Percentiles rank a stretch among this genome's conserved stretches.
Conservation (phyloP, 2,888 invertebrate species). For the Rhabditoides inermis region DNA sequence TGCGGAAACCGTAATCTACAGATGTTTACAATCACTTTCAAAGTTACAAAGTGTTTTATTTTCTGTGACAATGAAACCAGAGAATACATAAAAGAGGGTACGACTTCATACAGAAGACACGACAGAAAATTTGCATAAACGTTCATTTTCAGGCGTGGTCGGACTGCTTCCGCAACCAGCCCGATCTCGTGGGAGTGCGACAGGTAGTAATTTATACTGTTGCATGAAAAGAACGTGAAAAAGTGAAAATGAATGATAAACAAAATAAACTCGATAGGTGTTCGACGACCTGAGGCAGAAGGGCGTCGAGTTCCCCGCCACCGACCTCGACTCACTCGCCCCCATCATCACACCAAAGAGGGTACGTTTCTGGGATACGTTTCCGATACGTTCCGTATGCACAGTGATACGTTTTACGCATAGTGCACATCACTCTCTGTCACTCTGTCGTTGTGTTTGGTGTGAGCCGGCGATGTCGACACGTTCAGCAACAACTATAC, state of each 20-base stretch:
- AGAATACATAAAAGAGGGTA: no score
- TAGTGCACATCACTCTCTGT: no score
- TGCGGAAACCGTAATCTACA: no score
- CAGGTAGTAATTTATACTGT: slow-evolving; percentile 49
- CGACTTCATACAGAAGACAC: no score
- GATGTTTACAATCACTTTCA: no score
- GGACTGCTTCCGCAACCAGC: slow-evolving; percentile 83
- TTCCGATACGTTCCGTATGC: no score
- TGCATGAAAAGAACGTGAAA: not conserved
- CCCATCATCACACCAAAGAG: slow-evolving; percentile 49
- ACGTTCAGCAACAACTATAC: no score
- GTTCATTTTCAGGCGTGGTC: slow-evolving; percentile 90
- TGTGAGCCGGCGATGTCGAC: no score
- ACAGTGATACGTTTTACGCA: no score
- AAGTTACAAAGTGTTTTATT: no score
- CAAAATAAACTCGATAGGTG: slow-evolving; percentile 58
- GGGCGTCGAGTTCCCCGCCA: slow-evolving; percentile 94
- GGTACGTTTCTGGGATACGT: slow-evolving; percentile 20
- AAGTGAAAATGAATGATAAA: not conserved
- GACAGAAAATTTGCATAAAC: no score
- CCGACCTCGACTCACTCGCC: slow-evolving; percentile 58
- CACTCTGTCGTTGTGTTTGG: not conserved
- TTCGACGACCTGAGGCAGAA: slow-evolving; percentile 86
- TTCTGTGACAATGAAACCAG: no score
- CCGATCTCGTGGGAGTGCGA: slow-evolving; percentile 81